Conservation (phyloP, 2,888 invertebrate genomes). For the Conistra vaccinii region DNA sequence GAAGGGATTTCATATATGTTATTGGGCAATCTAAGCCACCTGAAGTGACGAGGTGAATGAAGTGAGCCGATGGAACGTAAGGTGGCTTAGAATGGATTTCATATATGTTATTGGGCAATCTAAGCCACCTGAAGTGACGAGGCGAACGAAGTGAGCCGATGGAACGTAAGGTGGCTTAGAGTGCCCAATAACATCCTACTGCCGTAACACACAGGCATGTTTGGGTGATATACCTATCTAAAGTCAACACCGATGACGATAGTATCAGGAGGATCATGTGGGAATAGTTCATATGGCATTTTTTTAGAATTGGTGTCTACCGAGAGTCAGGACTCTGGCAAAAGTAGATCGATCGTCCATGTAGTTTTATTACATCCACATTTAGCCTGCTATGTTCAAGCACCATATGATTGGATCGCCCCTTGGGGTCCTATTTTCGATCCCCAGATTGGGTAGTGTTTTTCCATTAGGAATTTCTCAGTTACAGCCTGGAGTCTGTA, state of each 20-base stretch:
- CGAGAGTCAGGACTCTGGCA: background rate
- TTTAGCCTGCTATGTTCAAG: background rate
- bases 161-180: too few relatives aligned
- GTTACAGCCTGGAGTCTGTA: background rate
- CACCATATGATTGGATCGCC: background rate
- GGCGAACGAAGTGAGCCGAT: too few relatives aligned
- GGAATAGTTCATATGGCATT: background rate
- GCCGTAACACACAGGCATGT: background rate
- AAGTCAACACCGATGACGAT: background rate
- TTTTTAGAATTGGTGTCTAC: background rate
- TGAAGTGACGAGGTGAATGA: too few relatives aligned
- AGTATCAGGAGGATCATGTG: too few relatives aligned
- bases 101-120: too few relatives aligned
- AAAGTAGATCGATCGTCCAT: background rate
- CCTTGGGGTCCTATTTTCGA: background rate
- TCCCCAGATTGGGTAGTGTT: background rate
- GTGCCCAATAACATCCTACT: too few relatives aligned
- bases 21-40: too few relatives aligned
- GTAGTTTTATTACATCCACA: background rate
- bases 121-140: too few relatives aligned
- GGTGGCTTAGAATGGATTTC: too few relatives aligned
- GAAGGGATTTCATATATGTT: too few relatives aligned
- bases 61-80: too few relatives aligned
- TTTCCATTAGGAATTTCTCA: background rate
- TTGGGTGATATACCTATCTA: background rate